These are phyloP conservation scores for Physella acuta DNA, from an alignment of 1,140 invertebrate species.

Conservation along the genomic window DNA sequence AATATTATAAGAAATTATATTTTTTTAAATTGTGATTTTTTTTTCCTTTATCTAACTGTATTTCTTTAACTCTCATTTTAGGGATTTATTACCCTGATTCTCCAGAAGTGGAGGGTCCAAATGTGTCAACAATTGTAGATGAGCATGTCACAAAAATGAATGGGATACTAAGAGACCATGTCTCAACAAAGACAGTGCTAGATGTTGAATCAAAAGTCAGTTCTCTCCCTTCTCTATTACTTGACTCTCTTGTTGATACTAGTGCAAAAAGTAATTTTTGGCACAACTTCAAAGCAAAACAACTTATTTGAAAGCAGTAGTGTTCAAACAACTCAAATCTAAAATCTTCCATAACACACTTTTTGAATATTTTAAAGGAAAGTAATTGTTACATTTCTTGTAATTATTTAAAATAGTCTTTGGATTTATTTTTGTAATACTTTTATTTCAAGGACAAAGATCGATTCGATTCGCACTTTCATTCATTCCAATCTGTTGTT, in stretches of 20 bases:
- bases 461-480: conserved; percentile 54
- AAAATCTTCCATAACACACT: not conserved
- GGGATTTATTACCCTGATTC: conserved; percentile 53
- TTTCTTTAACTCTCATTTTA: no score
- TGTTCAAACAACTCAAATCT: no score
- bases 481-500: conserved; percentile 46
- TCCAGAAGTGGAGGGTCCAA: conserved; percentile 55
- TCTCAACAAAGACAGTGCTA: conserved; percentile 57
- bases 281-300: no score
- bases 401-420: not conserved
- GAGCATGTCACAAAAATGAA: conserved; percentile 51
- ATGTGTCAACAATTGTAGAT: conserved; percentile 47
- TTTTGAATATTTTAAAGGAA: not conserved
- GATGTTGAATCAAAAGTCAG: conserved; percentile 60
- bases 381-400: not conserved
- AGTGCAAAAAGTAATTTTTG: no score
- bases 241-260: no score
- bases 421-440: conserved; percentile 3
- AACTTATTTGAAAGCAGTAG: no score
- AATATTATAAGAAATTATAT: no score
- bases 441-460: conserved; percentile 48
- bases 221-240: no score
- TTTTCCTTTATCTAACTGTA: no score
- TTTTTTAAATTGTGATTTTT: no score
- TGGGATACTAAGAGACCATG: conserved; percentile 45